Conservation (phyloP, 2,113 vertebrate species). For the Labrus mixtus region DNA sequence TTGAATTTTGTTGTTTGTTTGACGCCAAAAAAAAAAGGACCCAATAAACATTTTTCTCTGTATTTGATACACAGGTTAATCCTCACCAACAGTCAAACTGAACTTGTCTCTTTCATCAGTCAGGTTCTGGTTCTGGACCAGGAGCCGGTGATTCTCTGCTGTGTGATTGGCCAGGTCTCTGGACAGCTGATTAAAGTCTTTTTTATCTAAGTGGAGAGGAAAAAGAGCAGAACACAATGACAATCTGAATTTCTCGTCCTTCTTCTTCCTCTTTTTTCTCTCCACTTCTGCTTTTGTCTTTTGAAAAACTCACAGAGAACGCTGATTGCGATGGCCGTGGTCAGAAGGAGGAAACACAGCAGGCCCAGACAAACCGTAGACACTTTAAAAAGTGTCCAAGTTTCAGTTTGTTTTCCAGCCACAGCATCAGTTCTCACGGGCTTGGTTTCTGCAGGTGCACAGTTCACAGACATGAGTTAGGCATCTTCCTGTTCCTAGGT, state of each 20-base stretch:
- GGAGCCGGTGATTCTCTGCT: conserved; percentile 13
- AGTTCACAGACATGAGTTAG: background rate
- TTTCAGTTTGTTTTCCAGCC: conserved; percentile 2
- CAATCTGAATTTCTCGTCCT: too few relatives aligned
- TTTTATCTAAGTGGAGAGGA: conserved; percentile 5
- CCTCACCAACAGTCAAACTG: conserved; percentile 1
- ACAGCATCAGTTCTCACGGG: background rate
- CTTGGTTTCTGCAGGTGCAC: conserved; percentile 12
- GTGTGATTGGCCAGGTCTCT: background rate
- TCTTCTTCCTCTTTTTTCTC: background rate
- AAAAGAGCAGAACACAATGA: background rate
- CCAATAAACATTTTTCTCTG: too few relatives aligned
- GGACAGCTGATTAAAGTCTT: conserved; percentile 6
- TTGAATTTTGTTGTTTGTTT: too few relatives aligned
- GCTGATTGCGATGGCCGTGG: background rate
- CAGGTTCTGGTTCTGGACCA: conserved; percentile 26
- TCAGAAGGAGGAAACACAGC: conserved; percentile 25
- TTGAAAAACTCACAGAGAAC: conserved; percentile 5
- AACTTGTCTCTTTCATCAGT: conserved; percentile 23
- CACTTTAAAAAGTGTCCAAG: background rate
- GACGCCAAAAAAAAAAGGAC: too few relatives aligned
- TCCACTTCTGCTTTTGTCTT: background rate
- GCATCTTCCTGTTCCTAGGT: too few relatives aligned
- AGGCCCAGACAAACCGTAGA: conserved; percentile 9
- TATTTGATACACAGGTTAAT: background rate